Percentiles rank a stretch among this genome's conserved stretches.
Conservation (phyloP, 2,888 invertebrate genomes). For the Spatulosminthurus flaviceps region DNA sequence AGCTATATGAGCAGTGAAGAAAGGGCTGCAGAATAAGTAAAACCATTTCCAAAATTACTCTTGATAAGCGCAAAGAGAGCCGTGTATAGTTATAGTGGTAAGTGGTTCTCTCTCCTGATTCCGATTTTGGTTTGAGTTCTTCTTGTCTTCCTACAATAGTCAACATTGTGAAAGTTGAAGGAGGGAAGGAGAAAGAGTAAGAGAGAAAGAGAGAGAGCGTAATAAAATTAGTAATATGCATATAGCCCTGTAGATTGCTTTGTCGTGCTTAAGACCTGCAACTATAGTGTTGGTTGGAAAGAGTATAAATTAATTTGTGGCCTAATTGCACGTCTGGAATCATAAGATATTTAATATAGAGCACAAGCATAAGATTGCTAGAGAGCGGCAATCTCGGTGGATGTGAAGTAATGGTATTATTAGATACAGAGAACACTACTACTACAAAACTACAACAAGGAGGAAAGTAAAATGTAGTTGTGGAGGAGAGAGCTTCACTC, state of each 20-base stretch:
- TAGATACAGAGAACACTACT: conserved; percentile 2
- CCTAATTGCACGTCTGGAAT: conserved; percentile 63
- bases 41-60: conserved; percentile 9
- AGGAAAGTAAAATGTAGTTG: background rate
- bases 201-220: conserved; percentile 31
- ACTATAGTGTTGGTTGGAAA: conserved; percentile 26
- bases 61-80: background rate
- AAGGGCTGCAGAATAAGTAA: too few relatives aligned
- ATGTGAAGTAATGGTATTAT: conserved; percentile 35
- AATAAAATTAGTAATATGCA: conserved; percentile 49
- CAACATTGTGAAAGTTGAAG: conserved; percentile 4
- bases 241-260: conserved; percentile 31
- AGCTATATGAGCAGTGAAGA: too few relatives aligned
- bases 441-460: conserved; percentile 25
- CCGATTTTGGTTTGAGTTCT: conserved; percentile 2
- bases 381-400: conserved; percentile 22
- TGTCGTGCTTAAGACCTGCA: conserved; percentile 23
- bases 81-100: background rate
- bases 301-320: conserved; percentile 62
- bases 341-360: conserved; percentile 63
- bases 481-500: conserved; percentile 13
- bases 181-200: background rate
- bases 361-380: conserved; percentile 20
- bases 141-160: background rate
- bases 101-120: background rate